phyloP scores from a whole-genome alignment of 2,888 invertebrate genomes.

The Tupiocoris notatus region DNA sequence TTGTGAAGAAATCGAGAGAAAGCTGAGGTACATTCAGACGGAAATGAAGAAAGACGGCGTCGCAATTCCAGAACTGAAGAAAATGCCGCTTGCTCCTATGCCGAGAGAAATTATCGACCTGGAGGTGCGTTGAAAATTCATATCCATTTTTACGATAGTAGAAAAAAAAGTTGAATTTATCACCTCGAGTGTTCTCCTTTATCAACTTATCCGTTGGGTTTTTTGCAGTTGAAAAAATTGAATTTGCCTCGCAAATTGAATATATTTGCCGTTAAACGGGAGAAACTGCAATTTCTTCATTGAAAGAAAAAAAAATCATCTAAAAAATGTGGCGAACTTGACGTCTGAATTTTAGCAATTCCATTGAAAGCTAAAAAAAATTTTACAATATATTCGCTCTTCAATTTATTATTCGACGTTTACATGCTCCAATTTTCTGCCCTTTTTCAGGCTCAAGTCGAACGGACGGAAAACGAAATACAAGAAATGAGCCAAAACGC shows the following conservation, averaged over 20 bases:
- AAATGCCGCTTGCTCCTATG: slow-evolving; percentile 73
- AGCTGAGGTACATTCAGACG: slow-evolving; percentile 68
- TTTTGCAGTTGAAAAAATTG: too few relatives aligned
- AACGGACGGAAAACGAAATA: slow-evolving; percentile 93
- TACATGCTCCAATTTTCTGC: background rate
- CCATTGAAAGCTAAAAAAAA: background rate
- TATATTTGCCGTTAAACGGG: too few relatives aligned
- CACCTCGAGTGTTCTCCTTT: too few relatives aligned
- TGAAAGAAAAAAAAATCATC: too few relatives aligned
- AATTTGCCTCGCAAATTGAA: too few relatives aligned
- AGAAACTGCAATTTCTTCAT: too few relatives aligned
- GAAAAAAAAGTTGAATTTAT: too few relatives aligned
- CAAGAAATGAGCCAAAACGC: slow-evolving; percentile 90
- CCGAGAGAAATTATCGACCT: slow-evolving; percentile 65
- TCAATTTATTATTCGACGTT: background rate
- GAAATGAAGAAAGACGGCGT: slow-evolving; percentile 84
- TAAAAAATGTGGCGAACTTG: too few relatives aligned
- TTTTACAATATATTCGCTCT: background rate
- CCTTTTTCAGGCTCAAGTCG: slow-evolving; percentile 75
- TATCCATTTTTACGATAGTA: too few relatives aligned
- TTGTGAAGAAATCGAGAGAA: slow-evolving; percentile 64
- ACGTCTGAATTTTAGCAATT: background rate
- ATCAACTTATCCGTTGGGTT: too few relatives aligned
- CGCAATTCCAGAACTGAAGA: slow-evolving; percentile 71
- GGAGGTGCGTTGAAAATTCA: slow-evolving; percentile 56